Conservation (phyloP, 2,797 vertebrate species). For the Acropternis orthonyx region DNA sequence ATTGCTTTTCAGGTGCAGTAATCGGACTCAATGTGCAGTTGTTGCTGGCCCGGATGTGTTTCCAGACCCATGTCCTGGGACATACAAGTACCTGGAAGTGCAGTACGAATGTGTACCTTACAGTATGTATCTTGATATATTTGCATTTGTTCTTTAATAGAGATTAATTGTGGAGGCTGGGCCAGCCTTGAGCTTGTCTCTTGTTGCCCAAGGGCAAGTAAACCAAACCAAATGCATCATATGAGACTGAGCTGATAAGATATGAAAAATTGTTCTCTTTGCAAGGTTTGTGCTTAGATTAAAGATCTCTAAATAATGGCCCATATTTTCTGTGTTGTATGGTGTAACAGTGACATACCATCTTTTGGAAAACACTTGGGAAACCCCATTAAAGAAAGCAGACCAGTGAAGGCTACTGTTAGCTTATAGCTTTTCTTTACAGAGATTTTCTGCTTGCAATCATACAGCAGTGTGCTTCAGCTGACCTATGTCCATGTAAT, state of each 20-base stretch:
- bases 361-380: background rate
- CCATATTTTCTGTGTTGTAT: background rate
- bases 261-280: background rate
- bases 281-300: background rate
- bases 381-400: background rate
- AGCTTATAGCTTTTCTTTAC: background rate
- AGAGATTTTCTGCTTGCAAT: background rate
- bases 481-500: background rate
- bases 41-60: slow-evolving; percentile 96
- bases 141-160: background rate
- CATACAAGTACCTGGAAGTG: slow-evolving; percentile 97
- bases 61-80: slow-evolving; percentile 95
- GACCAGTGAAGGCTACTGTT: background rate
- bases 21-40: slow-evolving; percentile 95
- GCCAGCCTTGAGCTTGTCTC: background rate
- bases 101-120: slow-evolving; percentile 99
- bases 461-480: accelerated
- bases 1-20: slow-evolving; percentile 89
- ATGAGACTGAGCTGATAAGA: background rate
- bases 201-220: background rate
- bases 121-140: slow-evolving; percentile 85
- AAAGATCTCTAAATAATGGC: background rate
- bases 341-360: background rate
- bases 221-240: background rate
- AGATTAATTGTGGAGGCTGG: background rate